Evolutionary conservation across 2,888 invertebrate species (phyloP), one percentile per base, ranked within the genome.

Genomic region (Troglohyphantes excavatus): DNA sequence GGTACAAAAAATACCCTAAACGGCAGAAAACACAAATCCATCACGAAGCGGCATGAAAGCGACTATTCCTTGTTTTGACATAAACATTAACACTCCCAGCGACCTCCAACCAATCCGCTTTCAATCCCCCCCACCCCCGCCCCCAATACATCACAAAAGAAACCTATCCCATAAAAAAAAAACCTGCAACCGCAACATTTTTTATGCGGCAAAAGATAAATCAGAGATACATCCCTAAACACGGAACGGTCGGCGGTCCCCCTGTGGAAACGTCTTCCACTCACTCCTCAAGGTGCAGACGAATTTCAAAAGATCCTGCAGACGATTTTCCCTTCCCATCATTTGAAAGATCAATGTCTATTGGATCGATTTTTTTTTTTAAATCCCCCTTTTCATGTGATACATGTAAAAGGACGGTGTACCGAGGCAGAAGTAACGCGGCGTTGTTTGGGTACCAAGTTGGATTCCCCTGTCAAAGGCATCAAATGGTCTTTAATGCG

Each of bases 291-390:
- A 82, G 82, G 82, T 72, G 29, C 27, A 72, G 61, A 27, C 26
- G 61, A 63, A 53, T 72, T 72, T 83, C 83, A 83, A 83, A 83
- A 83, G 83, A 73, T 63, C 26, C 29, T 81, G 78, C 67, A 19
- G 46, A 26, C 33, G 7, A 43, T 39, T 23, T 65, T 68, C 11
- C 68, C 2, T 46, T 46, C 43, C n/a, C 9, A 19, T 19, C n/a
- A n/a, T 29, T 19, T 73, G 70, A 33, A 61, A 43, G 72, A 73
- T 83, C 65, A 43, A 63, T 83, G 65, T 39, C 39, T 29, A n/a
- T n/a, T 63, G 78, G 43, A 78, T 78, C 65, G 78, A 78, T 78
- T 3, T n/a, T 76, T 26, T 72, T 72, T 26, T 46, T 9, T 0
- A 39, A 23, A n/a, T 43, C n/a, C 68, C 21, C 33, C 43, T 70